Evolutionary conservation across 2,888 invertebrate species (phyloP).

Genomic region (Petrolisthes cinctipes): DNA sequence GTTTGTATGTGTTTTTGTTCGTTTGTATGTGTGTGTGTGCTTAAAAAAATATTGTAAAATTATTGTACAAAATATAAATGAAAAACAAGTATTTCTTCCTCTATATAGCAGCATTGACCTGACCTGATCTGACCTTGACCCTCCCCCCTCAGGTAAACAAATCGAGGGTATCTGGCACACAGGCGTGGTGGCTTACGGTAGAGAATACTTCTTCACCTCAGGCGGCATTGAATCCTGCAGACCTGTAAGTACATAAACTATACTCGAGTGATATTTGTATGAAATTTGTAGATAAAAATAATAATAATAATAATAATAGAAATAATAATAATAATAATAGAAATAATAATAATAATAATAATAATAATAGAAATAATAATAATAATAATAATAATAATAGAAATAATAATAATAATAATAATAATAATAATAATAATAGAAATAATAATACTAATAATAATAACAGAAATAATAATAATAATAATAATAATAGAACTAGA

Average conservation of each 20-base stretch:
- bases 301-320: too few relatives aligned
- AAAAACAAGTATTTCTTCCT: not conserved
- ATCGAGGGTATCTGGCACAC: conserved; percentile 96
- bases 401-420: too few relatives aligned
- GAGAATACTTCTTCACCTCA: conserved; percentile 90
- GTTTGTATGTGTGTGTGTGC: not conserved
- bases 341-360: too few relatives aligned
- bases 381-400: too few relatives aligned
- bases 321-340: too few relatives aligned
- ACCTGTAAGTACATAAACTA: conserved; percentile 73
- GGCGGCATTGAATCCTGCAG: conserved; percentile 82
- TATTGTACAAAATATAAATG: not conserved
- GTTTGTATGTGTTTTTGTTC: not conserved
- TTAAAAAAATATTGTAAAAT: not conserved
- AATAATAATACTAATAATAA: too few relatives aligned
- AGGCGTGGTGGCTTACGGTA: conserved; percentile 86
- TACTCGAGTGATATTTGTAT: too few relatives aligned
- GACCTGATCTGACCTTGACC: not conserved
- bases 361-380: too few relatives aligned
- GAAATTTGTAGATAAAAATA: too few relatives aligned
- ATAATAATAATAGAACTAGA: not conserved
- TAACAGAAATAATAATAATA: too few relatives aligned
- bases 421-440: not conserved
- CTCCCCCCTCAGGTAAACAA: conserved; percentile 78
- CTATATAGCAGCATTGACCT: not conserved